Evolutionary conservation across 1,140 invertebrate genomes (phyloP).

Genomic region (Drosophila tropicalis): DNA sequence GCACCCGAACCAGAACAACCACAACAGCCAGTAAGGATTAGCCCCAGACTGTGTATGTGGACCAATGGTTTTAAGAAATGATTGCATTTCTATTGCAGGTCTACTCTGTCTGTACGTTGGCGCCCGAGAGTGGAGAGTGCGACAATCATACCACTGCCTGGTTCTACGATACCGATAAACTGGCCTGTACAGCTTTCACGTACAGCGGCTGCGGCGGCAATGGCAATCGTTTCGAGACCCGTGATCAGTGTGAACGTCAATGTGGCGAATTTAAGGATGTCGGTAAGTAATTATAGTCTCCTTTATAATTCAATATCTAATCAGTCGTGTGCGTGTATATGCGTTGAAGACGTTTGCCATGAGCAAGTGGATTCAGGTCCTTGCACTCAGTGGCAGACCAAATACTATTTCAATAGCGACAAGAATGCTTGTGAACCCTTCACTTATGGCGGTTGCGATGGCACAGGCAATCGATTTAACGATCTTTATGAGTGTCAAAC

Average conservation of each 20-base stretch:
- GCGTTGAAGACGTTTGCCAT: slow-evolving; percentile 86
- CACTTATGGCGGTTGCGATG: slow-evolving; percentile 92
- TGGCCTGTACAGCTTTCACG: slow-evolving; percentile 88
- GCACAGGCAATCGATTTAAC: slow-evolving; percentile 93
- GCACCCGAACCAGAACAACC: slow-evolving; percentile 46
- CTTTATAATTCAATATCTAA: slow-evolving; percentile 40
- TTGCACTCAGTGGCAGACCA: slow-evolving; percentile 86
- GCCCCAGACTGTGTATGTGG: too few species aligned
- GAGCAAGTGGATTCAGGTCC: slow-evolving; percentile 87
- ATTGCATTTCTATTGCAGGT: slow-evolving; percentile 23
- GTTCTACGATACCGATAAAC: slow-evolving; percentile 88
- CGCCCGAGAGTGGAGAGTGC: slow-evolving; percentile 89
- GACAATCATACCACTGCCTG: slow-evolving; percentile 86
- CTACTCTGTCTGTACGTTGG: slow-evolving; percentile 84
- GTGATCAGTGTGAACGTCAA: slow-evolving; percentile 92
- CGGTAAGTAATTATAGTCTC: slow-evolving; percentile 84
- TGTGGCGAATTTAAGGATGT: slow-evolving; percentile 89
- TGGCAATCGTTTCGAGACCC: slow-evolving; percentile 90
- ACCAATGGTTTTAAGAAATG: too few species aligned
- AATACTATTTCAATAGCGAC: slow-evolving; percentile 87
- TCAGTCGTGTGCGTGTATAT: slow-evolving; percentile 36
- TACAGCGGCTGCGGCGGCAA: slow-evolving; percentile 94
- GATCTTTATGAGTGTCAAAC: slow-evolving; percentile 88
- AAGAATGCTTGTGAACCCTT: slow-evolving; percentile 87
- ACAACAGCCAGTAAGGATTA: slow-evolving; percentile 46